These are phyloP conservation scores for Drymonia ruficornis DNA, from an alignment of 2,888 invertebrate species.

Conservation along the genomic window DNA sequence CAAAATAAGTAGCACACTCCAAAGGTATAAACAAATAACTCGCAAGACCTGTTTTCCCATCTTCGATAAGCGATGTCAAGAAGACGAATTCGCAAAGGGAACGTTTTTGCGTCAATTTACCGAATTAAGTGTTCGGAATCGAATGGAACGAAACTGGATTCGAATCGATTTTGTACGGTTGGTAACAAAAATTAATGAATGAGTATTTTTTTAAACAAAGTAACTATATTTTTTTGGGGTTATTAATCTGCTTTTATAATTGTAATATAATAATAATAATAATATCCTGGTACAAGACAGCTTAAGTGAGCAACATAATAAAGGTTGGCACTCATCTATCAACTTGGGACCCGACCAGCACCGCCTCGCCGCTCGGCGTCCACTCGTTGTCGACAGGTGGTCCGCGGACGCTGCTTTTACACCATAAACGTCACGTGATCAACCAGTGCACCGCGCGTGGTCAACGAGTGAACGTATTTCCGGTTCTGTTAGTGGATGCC, in stretches of 20 bases:
- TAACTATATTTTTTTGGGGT: background rate
- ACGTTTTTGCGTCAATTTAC: conserved; percentile 32
- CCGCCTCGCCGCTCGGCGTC: no score
- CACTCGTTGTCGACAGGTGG: no score
- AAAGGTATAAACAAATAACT: conserved; percentile 21
- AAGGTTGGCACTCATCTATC: no score
- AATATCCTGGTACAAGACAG: no score
- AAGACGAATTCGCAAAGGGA: conserved; percentile 27
- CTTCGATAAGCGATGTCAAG: conserved; percentile 23
- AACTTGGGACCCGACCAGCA: no score
- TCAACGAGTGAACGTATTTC: no score
- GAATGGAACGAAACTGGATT: conserved; percentile 19
- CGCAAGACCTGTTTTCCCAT: conserved; percentile 28
- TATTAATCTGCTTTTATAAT: background rate
- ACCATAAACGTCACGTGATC: no score
- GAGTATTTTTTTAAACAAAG: background rate
- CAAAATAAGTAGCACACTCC: no score
- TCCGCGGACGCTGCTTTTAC: no score
- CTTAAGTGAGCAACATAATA: no score
- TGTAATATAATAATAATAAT: background rate
- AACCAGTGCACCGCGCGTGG: no score
- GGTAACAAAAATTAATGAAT: background rate
- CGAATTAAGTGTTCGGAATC: conserved; percentile 5
- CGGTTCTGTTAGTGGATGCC: no score
- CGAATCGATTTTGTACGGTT: conserved; percentile 11